Percentiles rank a stretch among this genome's conserved stretches.
phyloP scores from a whole-genome alignment of 1,140 invertebrate genomes.

The Calephelis nemesis region DNA sequence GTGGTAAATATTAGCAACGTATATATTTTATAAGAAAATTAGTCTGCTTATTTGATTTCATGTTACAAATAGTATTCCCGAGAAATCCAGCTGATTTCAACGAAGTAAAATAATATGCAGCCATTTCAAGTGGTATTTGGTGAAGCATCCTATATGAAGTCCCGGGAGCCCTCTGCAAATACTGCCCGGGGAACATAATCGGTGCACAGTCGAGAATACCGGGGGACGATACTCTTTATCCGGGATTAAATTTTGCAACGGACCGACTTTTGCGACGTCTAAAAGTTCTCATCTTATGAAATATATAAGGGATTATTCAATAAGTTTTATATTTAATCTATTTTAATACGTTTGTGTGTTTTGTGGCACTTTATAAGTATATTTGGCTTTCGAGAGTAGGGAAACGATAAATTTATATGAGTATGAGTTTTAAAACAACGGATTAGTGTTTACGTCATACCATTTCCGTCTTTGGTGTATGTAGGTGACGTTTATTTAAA shows the following conservation, averaged over 20 bases:
- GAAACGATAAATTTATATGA: too few species aligned
- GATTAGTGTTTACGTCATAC: too few species aligned
- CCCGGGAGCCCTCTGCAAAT: slow-evolving; percentile 40
- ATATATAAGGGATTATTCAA: slow-evolving; percentile 38
- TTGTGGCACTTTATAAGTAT: not conserved
- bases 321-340: slow-evolving; percentile 34
- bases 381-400: too few species aligned
- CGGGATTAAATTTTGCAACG: slow-evolving; percentile 56
- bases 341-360: not conserved
- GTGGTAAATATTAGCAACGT: too few species aligned
- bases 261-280: slow-evolving; percentile 47
- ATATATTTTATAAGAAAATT: too few species aligned
- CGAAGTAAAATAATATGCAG: slow-evolving; percentile 12
- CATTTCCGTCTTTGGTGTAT: too few species aligned
- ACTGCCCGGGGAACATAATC: slow-evolving; percentile 38
- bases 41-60: too few species aligned
- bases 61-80: too few species aligned
- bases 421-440: too few species aligned
- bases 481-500: too few species aligned
- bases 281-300: slow-evolving; percentile 40
- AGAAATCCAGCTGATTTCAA: too few species aligned
- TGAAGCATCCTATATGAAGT: slow-evolving; percentile 31
- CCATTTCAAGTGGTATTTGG: slow-evolving; percentile 25
- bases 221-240: slow-evolving; percentile 50
- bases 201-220: slow-evolving; percentile 37